Evolutionary conservation across 1,140 invertebrate genomes (phyloP).

Genomic region (Arctopsyche grandis): DNA sequence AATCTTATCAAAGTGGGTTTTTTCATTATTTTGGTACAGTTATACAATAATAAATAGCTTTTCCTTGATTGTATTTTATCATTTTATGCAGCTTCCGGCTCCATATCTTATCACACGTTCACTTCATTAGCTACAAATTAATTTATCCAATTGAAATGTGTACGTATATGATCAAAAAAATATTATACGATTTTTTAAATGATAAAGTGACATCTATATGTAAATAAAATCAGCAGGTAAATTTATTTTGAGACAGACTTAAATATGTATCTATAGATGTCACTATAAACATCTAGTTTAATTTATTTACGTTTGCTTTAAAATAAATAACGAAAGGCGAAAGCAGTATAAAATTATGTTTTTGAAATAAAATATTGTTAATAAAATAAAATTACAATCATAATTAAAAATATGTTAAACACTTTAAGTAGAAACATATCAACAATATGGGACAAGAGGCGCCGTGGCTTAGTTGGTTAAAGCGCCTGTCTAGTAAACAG

Average conservation of each 20-base stretch:
- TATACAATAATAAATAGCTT: no score
- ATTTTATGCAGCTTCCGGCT: background rate
- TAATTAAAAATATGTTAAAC: background rate
- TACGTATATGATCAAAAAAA: background rate
- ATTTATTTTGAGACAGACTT: no score
- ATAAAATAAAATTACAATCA: background rate
- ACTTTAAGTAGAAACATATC: background rate
- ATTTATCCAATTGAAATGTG: background rate
- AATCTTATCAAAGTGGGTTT: no score
- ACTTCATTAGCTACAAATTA: background rate
- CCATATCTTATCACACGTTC: background rate
- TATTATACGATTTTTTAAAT: background rate
- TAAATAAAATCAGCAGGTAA: no score
- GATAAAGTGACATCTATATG: no score
- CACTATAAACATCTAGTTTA: no score
- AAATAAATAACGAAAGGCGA: no score
- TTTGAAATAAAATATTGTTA: no score
- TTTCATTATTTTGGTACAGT: no score
- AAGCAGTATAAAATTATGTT: no score
- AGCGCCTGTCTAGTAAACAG: slow-evolving; percentile 70
- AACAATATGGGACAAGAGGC: slow-evolving; percentile 54
- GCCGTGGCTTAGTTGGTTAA: slow-evolving; percentile 69
- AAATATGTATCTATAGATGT: no score
- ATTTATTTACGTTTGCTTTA: no score
- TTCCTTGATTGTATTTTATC: background rate